Evolutionary conservation across 2,888 invertebrate species (phyloP).

Genomic region (Lasius fuliginosus): DNA sequence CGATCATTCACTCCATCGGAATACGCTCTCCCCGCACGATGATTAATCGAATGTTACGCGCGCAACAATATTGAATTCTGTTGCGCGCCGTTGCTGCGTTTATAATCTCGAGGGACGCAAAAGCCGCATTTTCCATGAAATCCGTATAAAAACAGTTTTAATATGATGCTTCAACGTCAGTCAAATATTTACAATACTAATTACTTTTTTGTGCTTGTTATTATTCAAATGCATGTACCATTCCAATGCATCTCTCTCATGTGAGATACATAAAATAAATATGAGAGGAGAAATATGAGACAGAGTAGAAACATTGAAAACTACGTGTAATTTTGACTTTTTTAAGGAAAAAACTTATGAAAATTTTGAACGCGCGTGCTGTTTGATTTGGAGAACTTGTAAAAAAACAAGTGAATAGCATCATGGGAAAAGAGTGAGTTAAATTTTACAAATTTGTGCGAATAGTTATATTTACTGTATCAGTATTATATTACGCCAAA

Average conservation of each 20-base stretch:
- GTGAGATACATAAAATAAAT: slow-evolving; percentile 3
- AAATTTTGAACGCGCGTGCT: background rate
- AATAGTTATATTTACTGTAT: slow-evolving; percentile 8
- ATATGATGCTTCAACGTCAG: background rate
- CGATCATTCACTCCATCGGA: slow-evolving; percentile 65
- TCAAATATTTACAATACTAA: slow-evolving; percentile 28
- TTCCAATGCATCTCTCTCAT: background rate
- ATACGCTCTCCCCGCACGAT: slow-evolving; percentile 51
- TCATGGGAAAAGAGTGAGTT: background rate
- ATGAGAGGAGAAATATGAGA: background rate
- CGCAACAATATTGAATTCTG: slow-evolving; percentile 66
- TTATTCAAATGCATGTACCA: slow-evolving; percentile 8
- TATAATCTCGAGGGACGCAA: slow-evolving; percentile 34
- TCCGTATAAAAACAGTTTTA: slow-evolving; percentile 17
- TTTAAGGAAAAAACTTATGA: background rate
- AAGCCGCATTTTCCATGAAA: slow-evolving; percentile 9
- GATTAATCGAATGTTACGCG: slow-evolving; percentile 71
- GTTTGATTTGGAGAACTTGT: background rate
- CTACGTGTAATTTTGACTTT: background rate
- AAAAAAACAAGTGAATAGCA: background rate
- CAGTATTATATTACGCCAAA: background rate
- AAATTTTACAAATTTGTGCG: slow-evolving; percentile 3
- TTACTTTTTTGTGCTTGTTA: slow-evolving; percentile 15
- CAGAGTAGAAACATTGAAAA: slow-evolving; percentile 42
- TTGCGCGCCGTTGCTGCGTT: slow-evolving; percentile 45